Evolutionary conservation across 2,113 vertebrate species (phyloP).

Genomic region (Poeciliopsis prolifica): DNA sequence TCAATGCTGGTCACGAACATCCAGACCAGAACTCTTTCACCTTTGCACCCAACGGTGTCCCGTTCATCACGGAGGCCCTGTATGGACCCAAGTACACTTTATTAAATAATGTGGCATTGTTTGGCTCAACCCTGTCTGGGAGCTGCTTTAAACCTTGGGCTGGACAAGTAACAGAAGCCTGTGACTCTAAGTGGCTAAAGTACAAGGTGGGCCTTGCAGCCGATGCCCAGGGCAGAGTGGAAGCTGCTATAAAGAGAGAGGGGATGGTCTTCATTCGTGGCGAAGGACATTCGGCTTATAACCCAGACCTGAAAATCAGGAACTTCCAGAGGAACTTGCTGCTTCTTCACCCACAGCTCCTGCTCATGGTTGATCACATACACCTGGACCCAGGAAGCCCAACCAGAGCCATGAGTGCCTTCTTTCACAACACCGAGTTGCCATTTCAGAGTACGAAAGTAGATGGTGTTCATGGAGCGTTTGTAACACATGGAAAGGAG

Average conservation of each 20-base stretch:
- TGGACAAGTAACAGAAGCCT: conserved; percentile 95
- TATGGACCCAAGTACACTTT: conserved; percentile 97
- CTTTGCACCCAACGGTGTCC: conserved; percentile 92
- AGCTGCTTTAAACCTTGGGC: conserved; percentile 95
- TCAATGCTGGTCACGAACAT: conserved; percentile 97
- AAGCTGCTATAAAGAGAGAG: conserved; percentile 83
- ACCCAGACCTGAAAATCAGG: conserved; percentile 85
- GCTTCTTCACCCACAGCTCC: conserved; percentile 92
- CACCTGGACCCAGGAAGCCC: conserved; percentile 86
- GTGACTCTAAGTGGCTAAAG: conserved; percentile 96
- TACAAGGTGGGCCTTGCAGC: conserved; percentile 91
- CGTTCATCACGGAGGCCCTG: conserved; percentile 95
- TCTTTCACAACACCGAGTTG: conserved; percentile 95
- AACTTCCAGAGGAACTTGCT: conserved; percentile 91
- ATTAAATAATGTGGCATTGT: conserved; percentile 93
- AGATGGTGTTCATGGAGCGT: conserved; percentile 88
- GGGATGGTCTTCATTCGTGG: conserved; percentile 93
- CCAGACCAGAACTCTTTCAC: conserved; percentile 98
- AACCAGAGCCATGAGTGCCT: conserved; percentile 84
- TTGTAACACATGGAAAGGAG: conserved; percentile 84
- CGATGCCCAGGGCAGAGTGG: conserved; percentile 86
- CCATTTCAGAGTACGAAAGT: conserved; percentile 85
- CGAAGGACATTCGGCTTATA: conserved; percentile 89
- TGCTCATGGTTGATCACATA: conserved; percentile 93
- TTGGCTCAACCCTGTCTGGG: conserved; percentile 83